phyloP scores from a whole-genome alignment of 2,888 invertebrate genomes.

The Nemoura dubitans region DNA sequence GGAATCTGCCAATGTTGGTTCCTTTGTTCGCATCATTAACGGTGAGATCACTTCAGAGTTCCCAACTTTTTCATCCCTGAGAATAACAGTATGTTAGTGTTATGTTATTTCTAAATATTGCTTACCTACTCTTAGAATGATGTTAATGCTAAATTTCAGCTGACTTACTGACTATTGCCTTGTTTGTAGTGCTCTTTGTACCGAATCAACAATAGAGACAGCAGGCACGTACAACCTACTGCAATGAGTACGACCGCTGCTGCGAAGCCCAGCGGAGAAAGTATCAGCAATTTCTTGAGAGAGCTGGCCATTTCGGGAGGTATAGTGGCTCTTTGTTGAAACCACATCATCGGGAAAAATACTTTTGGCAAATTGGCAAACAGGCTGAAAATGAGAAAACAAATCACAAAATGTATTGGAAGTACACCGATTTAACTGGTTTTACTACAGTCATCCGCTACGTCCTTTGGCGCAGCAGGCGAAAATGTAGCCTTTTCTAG shows the following conservation, averaged over 20 bases:
- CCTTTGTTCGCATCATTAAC: not conserved
- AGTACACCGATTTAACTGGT: too few species aligned
- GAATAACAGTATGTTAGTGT: not conserved
- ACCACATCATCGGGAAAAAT: conserved; percentile 82
- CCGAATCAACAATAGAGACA: not conserved
- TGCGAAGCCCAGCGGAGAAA: conserved; percentile 65
- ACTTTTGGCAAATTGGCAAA: conserved; percentile 73
- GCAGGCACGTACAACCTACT: conserved; percentile 57
- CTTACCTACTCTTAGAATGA: not conserved
- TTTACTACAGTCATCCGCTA: too few species aligned
- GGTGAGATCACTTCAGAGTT: conserved; percentile 22
- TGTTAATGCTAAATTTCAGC: not conserved
- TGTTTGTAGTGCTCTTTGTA: not conserved
- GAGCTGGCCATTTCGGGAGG: conserved; percentile 66
- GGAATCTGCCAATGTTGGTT: not conserved
- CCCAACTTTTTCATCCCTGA: not conserved
- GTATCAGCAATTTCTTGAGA: conserved; percentile 63
- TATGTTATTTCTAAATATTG: not conserved
- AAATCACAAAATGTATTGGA: conserved; percentile 33
- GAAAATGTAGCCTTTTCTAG: too few species aligned
- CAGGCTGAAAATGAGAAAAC: conserved; percentile 63
- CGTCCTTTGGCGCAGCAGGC: too few species aligned
- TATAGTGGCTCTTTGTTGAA: conserved; percentile 73
- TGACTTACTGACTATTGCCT: not conserved
- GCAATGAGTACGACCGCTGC: conserved; percentile 62